A percentile compares a stretch with the other conserved stretches of the same genome.
Conservation (phyloP, 2,797 vertebrate species). For the Tapirus indicus region DNA sequence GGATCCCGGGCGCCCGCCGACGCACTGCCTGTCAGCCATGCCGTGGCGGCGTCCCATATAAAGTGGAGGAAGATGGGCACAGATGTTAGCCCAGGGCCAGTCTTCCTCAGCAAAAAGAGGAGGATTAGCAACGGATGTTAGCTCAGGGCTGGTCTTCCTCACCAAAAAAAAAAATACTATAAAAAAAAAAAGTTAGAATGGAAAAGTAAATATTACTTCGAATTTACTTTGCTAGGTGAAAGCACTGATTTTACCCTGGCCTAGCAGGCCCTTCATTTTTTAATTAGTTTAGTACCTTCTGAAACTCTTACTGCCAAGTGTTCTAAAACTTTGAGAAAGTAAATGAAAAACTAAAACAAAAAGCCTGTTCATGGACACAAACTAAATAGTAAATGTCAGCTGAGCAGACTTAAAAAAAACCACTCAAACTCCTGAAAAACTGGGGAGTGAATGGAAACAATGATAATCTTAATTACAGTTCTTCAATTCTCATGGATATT, state of each 20-base stretch:
- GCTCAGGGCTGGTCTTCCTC: too few species aligned
- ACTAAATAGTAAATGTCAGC: slow-evolving; percentile 58
- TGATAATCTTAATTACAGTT: slow-evolving; percentile 47
- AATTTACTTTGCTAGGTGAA: slow-evolving; percentile 49
- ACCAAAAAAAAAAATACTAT: too few species aligned
- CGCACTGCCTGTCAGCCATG: too few species aligned
- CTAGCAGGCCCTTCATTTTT: neutral
- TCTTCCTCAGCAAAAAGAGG: too few species aligned
- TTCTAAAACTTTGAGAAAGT: slow-evolving; percentile 57
- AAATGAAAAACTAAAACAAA: slow-evolving; percentile 59
- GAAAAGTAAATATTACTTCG: slow-evolving; percentile 37
- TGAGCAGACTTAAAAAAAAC: slow-evolving; percentile 62
- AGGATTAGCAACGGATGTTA: too few species aligned
- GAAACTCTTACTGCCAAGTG: slow-evolving; percentile 33
- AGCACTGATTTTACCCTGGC: neutral
- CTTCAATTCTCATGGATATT: slow-evolving; percentile 33
- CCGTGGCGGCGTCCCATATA: too few species aligned
- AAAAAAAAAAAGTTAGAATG: slow-evolving; percentile 21
- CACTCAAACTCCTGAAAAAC: slow-evolving; percentile 53
- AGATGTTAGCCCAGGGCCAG: too few species aligned
- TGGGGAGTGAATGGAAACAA: slow-evolving; percentile 53
- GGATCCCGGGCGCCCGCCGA: too few species aligned
- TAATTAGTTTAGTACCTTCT: slow-evolving; percentile 45
- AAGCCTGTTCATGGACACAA: slow-evolving; percentile 33
- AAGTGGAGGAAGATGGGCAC: too few species aligned